Base-by-base conservation (phyloP, 2,797 vertebrate genomes). In the Diplodus sargus region DNA sequence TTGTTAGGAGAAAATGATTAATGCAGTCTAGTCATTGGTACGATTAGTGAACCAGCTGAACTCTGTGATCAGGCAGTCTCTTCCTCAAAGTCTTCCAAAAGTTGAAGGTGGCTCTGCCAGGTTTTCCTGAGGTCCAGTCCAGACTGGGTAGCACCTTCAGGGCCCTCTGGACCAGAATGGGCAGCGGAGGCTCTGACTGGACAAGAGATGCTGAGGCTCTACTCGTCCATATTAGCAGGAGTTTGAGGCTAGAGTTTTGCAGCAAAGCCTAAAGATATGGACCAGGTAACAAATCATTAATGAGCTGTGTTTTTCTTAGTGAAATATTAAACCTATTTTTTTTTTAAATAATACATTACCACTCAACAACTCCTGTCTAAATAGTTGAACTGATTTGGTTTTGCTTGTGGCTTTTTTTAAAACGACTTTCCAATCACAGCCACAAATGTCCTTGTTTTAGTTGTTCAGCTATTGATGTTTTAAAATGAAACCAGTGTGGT, bases 1-100 rank as follows among this genome's bases (percentile, higher is more conserved):
- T 61, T 42, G 12, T 45, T 2, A 16, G 17, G 18, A 1, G 42
- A 25, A 15, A 7, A 61, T 23, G 1, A 47, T 52, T 15, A 51
- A 56, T 7, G 20, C 22, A 54, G 16, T 65, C 4, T 0, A 22
- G 30, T 78, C 18, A 23, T 39, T 47, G 18, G 12, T 57, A 16
- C 17, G 1, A 70, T 47, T 17, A 75, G 23, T 48, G 69, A 76
- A 23, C 5, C 7, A 42, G 52, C 15, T 14, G 63, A 25, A 42
- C 49, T 66, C 9, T 63, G 3, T 73, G 25, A 48, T 87, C 12
- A 2, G 97, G 97, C 95, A 98, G 93, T 16, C 92, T 87, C 74
- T 95, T 96, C 51, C 15, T 89, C 42, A 98, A 78, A 23, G 91
- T 91, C 49, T 82, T 95, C 97, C 96, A 98, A 90, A 98, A 98